These are phyloP conservation scores for Eristalinus aeneus DNA, from an alignment of 2,888 invertebrate species.

Conservation along the genomic window DNA sequence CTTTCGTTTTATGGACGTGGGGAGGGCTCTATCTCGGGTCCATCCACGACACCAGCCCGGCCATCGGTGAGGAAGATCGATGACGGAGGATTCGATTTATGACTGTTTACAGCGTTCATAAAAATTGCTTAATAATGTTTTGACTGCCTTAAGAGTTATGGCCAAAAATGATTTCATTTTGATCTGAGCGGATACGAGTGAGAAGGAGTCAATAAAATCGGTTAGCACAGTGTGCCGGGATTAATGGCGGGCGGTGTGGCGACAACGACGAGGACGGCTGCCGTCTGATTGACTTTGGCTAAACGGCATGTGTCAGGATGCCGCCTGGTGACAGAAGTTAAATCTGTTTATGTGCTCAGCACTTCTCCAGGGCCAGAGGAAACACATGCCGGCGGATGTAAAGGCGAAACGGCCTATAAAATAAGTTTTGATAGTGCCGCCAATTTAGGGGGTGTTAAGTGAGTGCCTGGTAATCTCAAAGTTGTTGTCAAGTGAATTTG, in stretches of 20 bases:
- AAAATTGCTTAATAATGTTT: constrained; percentile 71
- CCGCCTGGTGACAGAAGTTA: constrained; percentile 14
- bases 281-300: background rate
- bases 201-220: constrained; percentile 9
- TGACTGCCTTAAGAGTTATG: constrained; percentile 67
- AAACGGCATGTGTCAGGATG: constrained; percentile 13
- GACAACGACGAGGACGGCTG: background rate
- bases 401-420: background rate
- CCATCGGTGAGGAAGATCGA: constrained; percentile 64
- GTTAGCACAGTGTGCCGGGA: background rate
- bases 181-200: constrained; percentile 1
- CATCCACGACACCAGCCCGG: constrained; percentile 57
- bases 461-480: background rate
- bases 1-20: constrained; percentile 52
- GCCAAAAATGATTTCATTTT: constrained; percentile 50
- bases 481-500: background rate
- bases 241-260: background rate
- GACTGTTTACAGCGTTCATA: constrained; percentile 66
- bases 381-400: constrained; percentile 22
- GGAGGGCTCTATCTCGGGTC: constrained; percentile 8
- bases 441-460: background rate
- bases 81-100: constrained; percentile 65
- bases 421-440: constrained; percentile 10
- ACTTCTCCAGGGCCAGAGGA: background rate
- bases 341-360: constrained; percentile 9